Base-by-base conservation (phyloP, 1,140 invertebrate genomes). In the Psilanteris sp. region DNA sequence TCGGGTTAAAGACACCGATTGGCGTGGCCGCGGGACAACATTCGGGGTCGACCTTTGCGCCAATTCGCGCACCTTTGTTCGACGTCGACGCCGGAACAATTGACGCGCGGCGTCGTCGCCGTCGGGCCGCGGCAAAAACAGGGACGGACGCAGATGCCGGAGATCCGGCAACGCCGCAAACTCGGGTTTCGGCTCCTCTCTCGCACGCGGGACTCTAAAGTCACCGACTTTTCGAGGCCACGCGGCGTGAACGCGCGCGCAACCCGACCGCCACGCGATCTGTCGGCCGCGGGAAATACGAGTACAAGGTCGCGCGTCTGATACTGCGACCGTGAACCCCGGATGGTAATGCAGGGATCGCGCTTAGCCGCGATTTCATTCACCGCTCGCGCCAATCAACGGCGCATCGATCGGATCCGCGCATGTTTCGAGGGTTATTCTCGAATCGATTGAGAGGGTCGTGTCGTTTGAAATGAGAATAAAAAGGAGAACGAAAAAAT, bases 161-260 rank as follows among this genome's bases (percentile, higher is more conserved):
- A 55, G 57, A 61, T 48, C 52, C 75, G 84, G 85, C 84, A 86
- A 87, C 85, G 75, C 81, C 76, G 85, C 83, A 79, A n/a, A 72
- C 44, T 81, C 77, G 78, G 78, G 71, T 79, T 78, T 75, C 43
- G 73, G 64, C 52, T 67, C 66, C 41, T 48, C 79, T 74, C 68
- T 48, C 64, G 57, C 70, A 66, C 50, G 70, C 52, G 59, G 76
- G 50, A 77, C 66, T 70, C 57, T 64, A 82, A 81, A 88, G 85
- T 88, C 87, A 87, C 85, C 86, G 86, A 87, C 85, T 87, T 87
- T 87, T 87, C 86, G 86, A 87, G 85, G 86, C 85, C 85, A 87
- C 81, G 80, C 78, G 74, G 82, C 79, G 82, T 39, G 29, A 29
- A 81, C 79, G 81, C 78, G 80, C 79, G 76, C 80, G 24, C 48